Evolutionary conservation across 2,797 vertebrate species (phyloP).

Genomic region (Crocidura indochinensis): DNA sequence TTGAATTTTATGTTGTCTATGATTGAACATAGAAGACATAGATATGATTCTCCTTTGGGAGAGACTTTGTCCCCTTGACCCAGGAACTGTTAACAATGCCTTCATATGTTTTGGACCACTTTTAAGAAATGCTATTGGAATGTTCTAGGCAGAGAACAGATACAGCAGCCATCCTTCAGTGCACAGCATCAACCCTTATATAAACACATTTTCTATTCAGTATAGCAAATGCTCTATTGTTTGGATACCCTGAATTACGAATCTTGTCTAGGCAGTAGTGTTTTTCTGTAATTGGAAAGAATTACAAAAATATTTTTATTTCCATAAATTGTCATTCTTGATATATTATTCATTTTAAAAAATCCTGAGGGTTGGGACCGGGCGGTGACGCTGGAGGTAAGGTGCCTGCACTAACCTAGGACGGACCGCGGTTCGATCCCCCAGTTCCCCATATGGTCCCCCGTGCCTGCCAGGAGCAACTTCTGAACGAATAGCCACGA

Average conservation of each 20-base stretch:
- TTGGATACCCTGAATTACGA: background rate
- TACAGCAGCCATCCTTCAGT: background rate
- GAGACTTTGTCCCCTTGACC: background rate
- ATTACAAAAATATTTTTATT: background rate
- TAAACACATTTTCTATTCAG: background rate
- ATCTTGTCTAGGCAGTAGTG: background rate
- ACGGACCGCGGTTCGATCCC: too few relatives aligned
- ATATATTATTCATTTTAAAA: background rate
- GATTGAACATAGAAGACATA: background rate
- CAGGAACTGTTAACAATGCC: background rate
- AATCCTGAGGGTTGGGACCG: constrained; percentile 16
- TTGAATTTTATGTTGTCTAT: background rate
- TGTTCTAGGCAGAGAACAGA: background rate
- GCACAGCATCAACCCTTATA: too few relatives aligned
- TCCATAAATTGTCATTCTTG: background rate
- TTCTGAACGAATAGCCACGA: too few relatives aligned
- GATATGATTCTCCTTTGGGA: background rate
- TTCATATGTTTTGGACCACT: background rate
- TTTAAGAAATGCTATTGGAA: background rate
- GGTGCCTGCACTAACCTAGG: too few relatives aligned
- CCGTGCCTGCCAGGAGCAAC: too few relatives aligned
- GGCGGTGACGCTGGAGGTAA: too few relatives aligned
- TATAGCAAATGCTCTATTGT: background rate
- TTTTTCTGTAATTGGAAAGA: too few relatives aligned
- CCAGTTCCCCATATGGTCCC: too few relatives aligned